These are phyloP conservation scores for Sardina pilchardus DNA, from an alignment of 2,113 vertebrate genomes.

Conservation along the genomic window DNA sequence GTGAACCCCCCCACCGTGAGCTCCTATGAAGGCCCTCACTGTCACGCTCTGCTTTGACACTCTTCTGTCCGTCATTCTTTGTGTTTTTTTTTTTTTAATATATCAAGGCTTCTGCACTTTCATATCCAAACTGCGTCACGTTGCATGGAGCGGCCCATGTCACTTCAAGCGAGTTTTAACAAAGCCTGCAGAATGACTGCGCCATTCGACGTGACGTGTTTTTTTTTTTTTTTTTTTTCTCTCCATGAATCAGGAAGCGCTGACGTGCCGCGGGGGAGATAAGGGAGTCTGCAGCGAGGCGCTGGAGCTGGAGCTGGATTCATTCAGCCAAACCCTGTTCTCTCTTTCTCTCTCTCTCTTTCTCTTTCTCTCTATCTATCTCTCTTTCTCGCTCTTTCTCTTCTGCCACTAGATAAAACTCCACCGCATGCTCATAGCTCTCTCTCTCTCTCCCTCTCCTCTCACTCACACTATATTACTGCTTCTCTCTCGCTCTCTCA, in stretches of 20 bases:
- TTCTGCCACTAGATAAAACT: not conserved
- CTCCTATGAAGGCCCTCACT: not conserved
- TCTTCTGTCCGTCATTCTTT: not conserved
- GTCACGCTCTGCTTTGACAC: not conserved
- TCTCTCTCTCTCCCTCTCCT: not conserved
- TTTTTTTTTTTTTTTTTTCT: conserved; percentile 1
- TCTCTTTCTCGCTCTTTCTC: not conserved
- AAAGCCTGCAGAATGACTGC: not conserved
- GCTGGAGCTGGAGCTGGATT: not conserved
- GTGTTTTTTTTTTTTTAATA: too few species aligned
- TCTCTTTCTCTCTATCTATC: not conserved
- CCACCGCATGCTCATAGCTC: not conserved
- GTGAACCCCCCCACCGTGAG: not conserved
- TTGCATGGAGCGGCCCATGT: not conserved
- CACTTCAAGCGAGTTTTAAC: not conserved
- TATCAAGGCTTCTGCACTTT: not conserved
- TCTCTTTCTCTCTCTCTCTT: not conserved
- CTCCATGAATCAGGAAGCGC: not conserved
- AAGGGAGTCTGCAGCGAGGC: not conserved
- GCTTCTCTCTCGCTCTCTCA: not conserved
- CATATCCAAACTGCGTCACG: not conserved
- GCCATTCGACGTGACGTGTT: not conserved
- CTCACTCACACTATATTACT: not conserved
- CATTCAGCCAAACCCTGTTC: not conserved
- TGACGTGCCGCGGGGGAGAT: not conserved